Conservation (phyloP, 2,113 vertebrate species). For the Megaceryle maxima region DNA sequence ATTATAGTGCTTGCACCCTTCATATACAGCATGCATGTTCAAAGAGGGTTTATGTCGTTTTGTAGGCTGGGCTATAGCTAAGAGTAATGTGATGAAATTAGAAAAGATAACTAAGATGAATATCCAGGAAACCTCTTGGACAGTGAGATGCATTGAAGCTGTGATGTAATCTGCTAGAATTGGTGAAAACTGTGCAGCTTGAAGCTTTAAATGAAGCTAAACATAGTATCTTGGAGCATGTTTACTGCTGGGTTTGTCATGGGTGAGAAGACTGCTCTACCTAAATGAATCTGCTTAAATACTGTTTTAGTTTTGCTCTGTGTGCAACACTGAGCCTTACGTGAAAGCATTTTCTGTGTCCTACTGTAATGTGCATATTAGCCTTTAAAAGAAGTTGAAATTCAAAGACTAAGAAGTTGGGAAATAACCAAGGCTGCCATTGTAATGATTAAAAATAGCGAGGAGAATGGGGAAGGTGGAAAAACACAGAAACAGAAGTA, state of each 20-base stretch:
- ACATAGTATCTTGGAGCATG: not conserved
- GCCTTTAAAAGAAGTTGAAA: not conserved
- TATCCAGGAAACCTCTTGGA: not conserved
- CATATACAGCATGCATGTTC: not conserved
- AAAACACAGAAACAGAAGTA: not conserved
- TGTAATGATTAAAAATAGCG: not conserved
- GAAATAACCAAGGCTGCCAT: not conserved
- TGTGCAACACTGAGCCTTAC: not conserved
- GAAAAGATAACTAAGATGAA: not conserved
- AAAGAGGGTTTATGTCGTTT: not conserved
- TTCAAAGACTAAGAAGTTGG: not conserved
- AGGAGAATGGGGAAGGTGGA: not conserved
- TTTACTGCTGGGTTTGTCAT: not conserved
- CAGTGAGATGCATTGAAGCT: not conserved
- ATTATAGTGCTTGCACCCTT: no score
- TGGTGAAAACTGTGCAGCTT: not conserved
- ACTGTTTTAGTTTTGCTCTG: not conserved
- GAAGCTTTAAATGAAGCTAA: not conserved
- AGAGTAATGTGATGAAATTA: not conserved
- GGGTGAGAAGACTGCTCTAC: not conserved
- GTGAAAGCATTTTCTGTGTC: not conserved
- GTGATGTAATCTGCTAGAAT: not conserved
- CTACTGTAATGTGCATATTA: not conserved
- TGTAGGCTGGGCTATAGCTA: not conserved
- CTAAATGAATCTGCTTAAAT: not conserved